phyloP scores from a whole-genome alignment of 2,113 vertebrate genomes.

The Neotoma lepida region DNA sequence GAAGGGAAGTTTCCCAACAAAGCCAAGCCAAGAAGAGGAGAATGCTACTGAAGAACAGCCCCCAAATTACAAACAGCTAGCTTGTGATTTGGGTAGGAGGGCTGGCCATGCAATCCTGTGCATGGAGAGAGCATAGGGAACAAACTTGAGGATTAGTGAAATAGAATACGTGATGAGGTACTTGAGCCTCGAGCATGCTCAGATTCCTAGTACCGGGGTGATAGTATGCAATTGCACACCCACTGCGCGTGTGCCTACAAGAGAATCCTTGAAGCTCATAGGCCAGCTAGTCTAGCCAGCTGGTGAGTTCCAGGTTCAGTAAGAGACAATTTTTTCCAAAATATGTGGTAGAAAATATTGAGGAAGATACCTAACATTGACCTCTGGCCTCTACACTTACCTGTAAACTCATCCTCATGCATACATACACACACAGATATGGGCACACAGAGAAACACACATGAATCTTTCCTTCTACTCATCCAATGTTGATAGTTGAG shows the following conservation, averaged over 20 bases:
- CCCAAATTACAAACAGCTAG: background rate
- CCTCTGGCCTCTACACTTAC: background rate
- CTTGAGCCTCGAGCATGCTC: background rate
- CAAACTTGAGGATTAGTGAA: background rate
- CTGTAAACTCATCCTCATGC: background rate
- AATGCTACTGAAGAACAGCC: background rate
- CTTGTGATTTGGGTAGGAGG: background rate
- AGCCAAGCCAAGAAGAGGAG: background rate
- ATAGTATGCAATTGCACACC: no score
- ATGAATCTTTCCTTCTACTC: background rate
- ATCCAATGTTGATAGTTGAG: background rate
- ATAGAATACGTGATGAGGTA: background rate
- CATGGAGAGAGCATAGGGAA: background rate
- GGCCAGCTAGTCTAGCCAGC: background rate
- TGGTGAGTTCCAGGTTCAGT: background rate
- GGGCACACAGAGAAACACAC: no score
- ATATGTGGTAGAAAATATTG: background rate
- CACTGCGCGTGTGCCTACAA: no score
- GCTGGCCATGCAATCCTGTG: background rate
- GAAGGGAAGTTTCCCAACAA: background rate
- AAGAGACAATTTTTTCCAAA: background rate
- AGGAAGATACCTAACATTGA: background rate
- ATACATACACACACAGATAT: background rate
- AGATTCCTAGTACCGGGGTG: background rate
- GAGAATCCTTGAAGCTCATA: background rate